A percentile compares a stretch with the other conserved stretches of the same genome.
These are phyloP conservation scores for Fistularia tabacaria DNA, from an alignment of 2,797 vertebrate species.

Conservation along the genomic window DNA sequence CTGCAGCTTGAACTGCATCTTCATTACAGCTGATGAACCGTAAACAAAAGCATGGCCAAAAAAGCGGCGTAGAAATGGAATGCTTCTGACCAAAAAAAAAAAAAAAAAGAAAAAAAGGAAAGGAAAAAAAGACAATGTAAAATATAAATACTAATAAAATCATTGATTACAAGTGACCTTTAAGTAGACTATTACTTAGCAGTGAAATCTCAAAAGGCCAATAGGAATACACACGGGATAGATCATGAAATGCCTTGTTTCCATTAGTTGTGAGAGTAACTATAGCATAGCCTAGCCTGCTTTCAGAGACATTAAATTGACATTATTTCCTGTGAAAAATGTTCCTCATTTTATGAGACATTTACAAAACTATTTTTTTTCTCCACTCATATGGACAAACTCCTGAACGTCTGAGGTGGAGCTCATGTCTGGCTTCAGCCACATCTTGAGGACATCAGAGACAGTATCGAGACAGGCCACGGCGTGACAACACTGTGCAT, in stretches of 20 bases:
- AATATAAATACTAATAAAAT: constrained; percentile 38
- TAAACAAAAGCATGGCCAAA: constrained; percentile 45
- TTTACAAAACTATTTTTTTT: background rate
- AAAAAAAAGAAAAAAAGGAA: constrained; percentile 29
- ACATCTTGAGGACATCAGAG: constrained; percentile 7
- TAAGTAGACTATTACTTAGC: constrained; percentile 47
- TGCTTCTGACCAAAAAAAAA: constrained; percentile 34
- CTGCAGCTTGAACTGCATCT: constrained; percentile 16
- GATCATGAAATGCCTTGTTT: constrained; percentile 44
- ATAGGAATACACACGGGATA: constrained; percentile 26
- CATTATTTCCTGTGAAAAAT: background rate
- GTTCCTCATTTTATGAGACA: constrained; percentile 37
- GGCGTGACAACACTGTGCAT: constrained; percentile 12
- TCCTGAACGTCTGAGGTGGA: no score
- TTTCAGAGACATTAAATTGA: background rate
- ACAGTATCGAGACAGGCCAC: constrained; percentile 7
- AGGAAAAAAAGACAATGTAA: constrained; percentile 6
- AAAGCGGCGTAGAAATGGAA: constrained; percentile 51
- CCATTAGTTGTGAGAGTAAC: constrained; percentile 24
- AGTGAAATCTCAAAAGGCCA: constrained; percentile 60
- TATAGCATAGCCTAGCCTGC: constrained; percentile 1
- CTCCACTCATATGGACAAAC: background rate
- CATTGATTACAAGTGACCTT: constrained; percentile 34
- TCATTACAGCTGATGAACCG: constrained; percentile 25
- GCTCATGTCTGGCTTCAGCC: constrained; percentile 15